phyloP scores from a whole-genome alignment of 2,888 invertebrate genomes.

The Slavum lentiscoides region DNA sequence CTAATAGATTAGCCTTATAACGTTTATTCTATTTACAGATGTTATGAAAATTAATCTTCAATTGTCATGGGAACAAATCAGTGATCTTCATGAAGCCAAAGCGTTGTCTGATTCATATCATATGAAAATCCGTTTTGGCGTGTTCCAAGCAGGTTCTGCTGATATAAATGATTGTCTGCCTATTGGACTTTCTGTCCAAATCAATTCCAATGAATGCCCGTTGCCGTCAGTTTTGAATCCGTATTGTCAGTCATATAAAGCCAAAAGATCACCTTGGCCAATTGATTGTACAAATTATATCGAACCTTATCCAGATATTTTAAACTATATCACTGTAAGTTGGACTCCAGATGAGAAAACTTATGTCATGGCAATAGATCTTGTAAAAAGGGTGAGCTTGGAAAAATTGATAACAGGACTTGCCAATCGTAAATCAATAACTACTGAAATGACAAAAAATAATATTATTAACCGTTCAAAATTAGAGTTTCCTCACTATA shows the following conservation, averaged over 20 bases:
- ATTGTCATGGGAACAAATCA: no score
- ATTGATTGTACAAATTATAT: conserved; percentile 91
- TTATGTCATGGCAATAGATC: conserved; percentile 82
- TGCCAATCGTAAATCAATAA: no score
- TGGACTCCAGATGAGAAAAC: conserved; percentile 87
- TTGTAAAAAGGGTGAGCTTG: conserved; percentile 85
- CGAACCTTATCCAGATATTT: conserved; percentile 81
- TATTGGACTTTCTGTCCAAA: conserved; percentile 86
- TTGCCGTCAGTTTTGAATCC: conserved; percentile 67
- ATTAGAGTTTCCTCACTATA: conserved; percentile 67
- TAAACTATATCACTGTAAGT: conserved; percentile 83
- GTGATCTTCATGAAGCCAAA: no score
- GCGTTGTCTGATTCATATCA: no score
- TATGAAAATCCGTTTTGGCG: no score
- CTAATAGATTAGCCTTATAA: no score
- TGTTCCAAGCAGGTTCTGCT: no score
- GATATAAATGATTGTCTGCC: conserved; percentile 77
- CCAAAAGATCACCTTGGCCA: conserved; percentile 58
- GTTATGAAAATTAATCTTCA: no score
- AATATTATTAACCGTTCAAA: not conserved
- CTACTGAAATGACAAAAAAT: conserved; percentile 6
- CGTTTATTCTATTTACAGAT: no score
- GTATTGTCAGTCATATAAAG: conserved; percentile 60
- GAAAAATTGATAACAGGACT: conserved; percentile 69
- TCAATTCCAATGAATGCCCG: conserved; percentile 87